These are phyloP conservation scores for Ferrisia virgata DNA, from an alignment of 2,888 invertebrate species.

Conservation along the genomic window DNA sequence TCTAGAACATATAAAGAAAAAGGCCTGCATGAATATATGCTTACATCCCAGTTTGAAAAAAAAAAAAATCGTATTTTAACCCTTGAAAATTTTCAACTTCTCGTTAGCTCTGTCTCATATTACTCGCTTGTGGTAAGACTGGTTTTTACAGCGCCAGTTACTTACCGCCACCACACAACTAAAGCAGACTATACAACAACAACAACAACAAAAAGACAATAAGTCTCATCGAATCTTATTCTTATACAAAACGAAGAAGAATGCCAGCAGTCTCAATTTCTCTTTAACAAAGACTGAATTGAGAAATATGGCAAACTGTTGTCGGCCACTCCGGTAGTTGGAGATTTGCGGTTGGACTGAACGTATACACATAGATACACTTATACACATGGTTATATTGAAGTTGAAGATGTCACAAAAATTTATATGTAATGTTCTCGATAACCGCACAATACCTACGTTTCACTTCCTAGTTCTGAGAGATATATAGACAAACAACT, in stretches of 20 bases:
- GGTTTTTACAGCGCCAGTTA: background rate
- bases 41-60: background rate
- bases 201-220: background rate
- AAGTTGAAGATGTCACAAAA: background rate
- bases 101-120: background rate
- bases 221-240: constrained; percentile 9
- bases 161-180: background rate
- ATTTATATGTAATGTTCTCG: background rate
- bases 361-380: too few relatives aligned
- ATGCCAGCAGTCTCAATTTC: background rate
- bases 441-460: background rate
- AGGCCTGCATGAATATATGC: background rate
- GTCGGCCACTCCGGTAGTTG: background rate
- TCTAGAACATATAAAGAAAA: too few relatives aligned
- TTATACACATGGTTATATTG: too few relatives aligned
- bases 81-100: background rate
- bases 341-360: background rate
- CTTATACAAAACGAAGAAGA: background rate
- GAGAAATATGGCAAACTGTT: constrained; percentile 8
- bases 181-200: background rate
- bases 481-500: too few relatives aligned
- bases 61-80: background rate
- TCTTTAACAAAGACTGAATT: background rate
- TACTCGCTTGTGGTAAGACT: background rate
- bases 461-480: background rate